Conservation (phyloP, 2,888 invertebrate species). For the Rhimphoctona megacephalus region DNA sequence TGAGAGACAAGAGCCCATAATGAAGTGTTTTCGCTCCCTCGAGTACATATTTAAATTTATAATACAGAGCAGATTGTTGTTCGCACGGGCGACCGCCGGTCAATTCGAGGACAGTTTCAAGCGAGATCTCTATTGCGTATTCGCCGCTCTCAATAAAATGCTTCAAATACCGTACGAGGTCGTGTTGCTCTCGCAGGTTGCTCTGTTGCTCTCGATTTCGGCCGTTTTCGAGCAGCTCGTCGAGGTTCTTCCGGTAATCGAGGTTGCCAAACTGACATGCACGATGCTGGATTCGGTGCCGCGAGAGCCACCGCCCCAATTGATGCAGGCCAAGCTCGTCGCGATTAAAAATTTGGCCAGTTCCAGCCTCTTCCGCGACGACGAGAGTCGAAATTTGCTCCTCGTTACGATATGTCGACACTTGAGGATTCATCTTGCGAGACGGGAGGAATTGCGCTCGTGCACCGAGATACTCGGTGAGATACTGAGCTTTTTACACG, state of each 20-base stretch:
- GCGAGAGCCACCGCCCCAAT: slow-evolving; percentile 88
- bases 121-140: slow-evolving; percentile 92
- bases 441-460: slow-evolving; percentile 92
- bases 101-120: slow-evolving; percentile 95
- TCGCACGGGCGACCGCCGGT: slow-evolving; percentile 94
- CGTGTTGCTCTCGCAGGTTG: slow-evolving; percentile 92
- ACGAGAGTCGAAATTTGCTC: slow-evolving; percentile 94
- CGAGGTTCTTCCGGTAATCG: slow-evolving; percentile 90
- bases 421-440: slow-evolving; percentile 92
- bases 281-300: slow-evolving; percentile 92
- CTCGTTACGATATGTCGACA: slow-evolving; percentile 94
- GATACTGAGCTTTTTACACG: slow-evolving; percentile 89
- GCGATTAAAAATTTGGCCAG: slow-evolving; percentile 93
- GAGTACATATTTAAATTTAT: slow-evolving; percentile 97
- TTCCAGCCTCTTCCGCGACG: slow-evolving; percentile 90
- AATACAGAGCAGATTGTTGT: slow-evolving; percentile 94
- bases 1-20: slow-evolving; percentile 95
- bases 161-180: slow-evolving; percentile 90
- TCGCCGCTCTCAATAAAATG: slow-evolving; percentile 92
- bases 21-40: slow-evolving; percentile 95
- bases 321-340: slow-evolving; percentile 92
- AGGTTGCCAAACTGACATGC: slow-evolving; percentile 92
- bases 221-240: slow-evolving; percentile 93
- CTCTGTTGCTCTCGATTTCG: slow-evolving; percentile 92
- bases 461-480: slow-evolving; percentile 96